Percentiles rank a stretch among this genome's conserved stretches.
Evolutionary conservation across 1,140 invertebrate genomes (phyloP).

Genomic region (Gryllus bimaculatus): DNA sequence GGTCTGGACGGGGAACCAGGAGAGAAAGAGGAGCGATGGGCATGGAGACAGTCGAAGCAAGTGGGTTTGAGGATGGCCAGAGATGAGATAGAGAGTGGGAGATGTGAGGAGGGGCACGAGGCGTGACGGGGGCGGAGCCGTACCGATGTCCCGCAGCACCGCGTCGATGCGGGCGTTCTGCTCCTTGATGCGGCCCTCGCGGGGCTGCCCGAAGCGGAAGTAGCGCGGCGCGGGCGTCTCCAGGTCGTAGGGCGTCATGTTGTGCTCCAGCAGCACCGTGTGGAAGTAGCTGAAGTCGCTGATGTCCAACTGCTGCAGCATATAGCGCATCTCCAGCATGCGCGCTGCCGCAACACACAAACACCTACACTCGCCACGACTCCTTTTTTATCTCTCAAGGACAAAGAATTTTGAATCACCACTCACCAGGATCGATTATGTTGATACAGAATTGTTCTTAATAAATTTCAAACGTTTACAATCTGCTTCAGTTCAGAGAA

Average conservation of each 20-base stretch:
- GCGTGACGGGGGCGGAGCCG: too few species aligned
- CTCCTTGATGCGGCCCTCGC: conserved; percentile 24
- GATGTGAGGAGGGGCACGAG: too few species aligned
- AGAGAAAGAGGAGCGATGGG: too few species aligned
- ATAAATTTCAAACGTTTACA: too few species aligned
- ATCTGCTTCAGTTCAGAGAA: too few species aligned
- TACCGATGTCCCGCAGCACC: neutral
- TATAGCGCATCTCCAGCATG: conserved; percentile 37
- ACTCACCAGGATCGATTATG: too few species aligned
- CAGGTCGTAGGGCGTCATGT: conserved; percentile 43
- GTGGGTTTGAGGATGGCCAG: too few species aligned
- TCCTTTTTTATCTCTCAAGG: neutral
- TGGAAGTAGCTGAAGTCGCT: conserved; percentile 47
- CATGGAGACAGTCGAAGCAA: too few species aligned
- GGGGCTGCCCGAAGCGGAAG: conserved; percentile 24
- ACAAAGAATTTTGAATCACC: neutral
- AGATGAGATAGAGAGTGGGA: too few species aligned
- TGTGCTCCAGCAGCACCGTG: conserved; percentile 45
- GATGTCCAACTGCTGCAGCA: conserved; percentile 36
- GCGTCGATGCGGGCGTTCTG: neutral
- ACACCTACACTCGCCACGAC: neutral
- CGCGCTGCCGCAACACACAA: conserved; percentile 27
- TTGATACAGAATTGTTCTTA: too few species aligned
- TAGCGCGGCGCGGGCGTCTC: conserved; percentile 34
- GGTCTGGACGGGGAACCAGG: too few species aligned